These are phyloP conservation scores for Galleria mellonella DNA, from an alignment of 1,140 invertebrate genomes.

Conservation along the genomic window DNA sequence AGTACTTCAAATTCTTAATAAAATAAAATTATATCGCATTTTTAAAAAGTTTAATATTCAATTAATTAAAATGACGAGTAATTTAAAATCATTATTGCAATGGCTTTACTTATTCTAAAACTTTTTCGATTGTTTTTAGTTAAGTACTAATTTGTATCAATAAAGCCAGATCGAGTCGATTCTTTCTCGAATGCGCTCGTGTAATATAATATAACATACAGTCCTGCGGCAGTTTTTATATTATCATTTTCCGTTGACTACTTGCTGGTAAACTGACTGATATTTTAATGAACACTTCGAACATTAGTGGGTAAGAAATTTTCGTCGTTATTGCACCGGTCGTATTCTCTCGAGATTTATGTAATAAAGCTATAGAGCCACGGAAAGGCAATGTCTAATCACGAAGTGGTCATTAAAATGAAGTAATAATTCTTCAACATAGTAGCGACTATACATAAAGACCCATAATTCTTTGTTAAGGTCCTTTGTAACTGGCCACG, in stretches of 20 bases:
- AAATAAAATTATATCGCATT: no score
- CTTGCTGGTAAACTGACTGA: slow-evolving; percentile 3
- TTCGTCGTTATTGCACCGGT: slow-evolving; percentile 28
- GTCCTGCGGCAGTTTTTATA: no score
- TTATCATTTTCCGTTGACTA: background rate
- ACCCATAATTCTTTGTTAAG: slow-evolving; percentile 61
- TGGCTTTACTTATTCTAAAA: no score
- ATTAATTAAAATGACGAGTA: no score
- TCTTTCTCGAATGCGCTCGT: no score
- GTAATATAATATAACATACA: no score
- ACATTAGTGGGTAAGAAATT: slow-evolving; percentile 30
- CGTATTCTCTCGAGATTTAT: slow-evolving; percentile 48
- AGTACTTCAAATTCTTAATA: no score
- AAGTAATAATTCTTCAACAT: slow-evolving; percentile 64
- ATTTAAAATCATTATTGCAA: no score
- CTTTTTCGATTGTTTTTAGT: no score
- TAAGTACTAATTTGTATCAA: no score
- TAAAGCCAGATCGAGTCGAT: no score
- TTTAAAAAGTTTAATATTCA: no score
- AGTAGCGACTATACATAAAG: slow-evolving; percentile 60
- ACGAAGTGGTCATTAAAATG: slow-evolving; percentile 55
- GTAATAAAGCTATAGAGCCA: slow-evolving; percentile 48
- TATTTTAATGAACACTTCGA: slow-evolving; percentile 23
- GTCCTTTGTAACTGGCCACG: slow-evolving; percentile 46
- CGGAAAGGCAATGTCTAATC: slow-evolving; percentile 61